Conservation (phyloP, 2,797 vertebrate genomes). For the Neosilurus mollespiculum region DNA sequence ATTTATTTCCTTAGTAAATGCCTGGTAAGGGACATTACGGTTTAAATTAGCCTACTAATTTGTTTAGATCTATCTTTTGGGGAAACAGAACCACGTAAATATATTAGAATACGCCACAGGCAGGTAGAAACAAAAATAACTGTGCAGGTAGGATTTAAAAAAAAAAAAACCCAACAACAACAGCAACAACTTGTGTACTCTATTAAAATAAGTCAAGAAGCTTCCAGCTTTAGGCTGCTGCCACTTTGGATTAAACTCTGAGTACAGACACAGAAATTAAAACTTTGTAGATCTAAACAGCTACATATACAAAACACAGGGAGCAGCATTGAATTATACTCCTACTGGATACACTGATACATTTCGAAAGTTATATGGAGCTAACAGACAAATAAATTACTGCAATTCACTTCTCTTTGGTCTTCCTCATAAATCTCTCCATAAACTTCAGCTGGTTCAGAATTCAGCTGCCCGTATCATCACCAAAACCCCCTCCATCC, state of each 20-base stretch:
- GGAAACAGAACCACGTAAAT: background rate
- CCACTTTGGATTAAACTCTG: background rate
- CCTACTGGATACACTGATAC: background rate
- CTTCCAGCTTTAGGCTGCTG: background rate
- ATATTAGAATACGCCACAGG: background rate
- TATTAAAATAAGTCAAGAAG: background rate
- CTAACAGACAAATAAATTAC: conserved; percentile 9
- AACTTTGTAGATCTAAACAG: background rate
- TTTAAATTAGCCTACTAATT: background rate
- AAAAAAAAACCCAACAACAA: background rate
- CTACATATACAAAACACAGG: background rate
- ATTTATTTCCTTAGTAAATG: background rate
- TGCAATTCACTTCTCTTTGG: too few species aligned
- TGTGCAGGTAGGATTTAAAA: background rate
- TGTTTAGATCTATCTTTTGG: background rate
- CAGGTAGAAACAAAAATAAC: background rate
- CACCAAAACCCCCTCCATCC: too few species aligned
- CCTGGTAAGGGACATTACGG: background rate
- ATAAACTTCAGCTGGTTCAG: too few species aligned
- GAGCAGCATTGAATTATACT: background rate
- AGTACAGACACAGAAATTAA: background rate
- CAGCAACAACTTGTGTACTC: background rate
- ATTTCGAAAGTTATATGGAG: background rate
- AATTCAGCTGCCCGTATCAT: too few species aligned
- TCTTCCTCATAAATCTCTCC: too few species aligned